Base-by-base conservation (phyloP, 2,797 vertebrate species). In the Megaceryle alcyon region DNA sequence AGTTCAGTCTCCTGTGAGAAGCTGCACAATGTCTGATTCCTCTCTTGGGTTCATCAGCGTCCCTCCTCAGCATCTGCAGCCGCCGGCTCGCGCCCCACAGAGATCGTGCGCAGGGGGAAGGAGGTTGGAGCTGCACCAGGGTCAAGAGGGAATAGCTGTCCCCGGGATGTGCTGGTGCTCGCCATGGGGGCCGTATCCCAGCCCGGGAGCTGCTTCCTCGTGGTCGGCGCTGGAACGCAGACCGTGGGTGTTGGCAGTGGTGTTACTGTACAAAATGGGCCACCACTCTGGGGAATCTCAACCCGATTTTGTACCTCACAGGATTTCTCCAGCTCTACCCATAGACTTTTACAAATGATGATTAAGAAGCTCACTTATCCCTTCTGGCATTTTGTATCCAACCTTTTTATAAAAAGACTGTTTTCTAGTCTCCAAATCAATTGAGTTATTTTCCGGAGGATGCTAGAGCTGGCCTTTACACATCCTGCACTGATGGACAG, bases 91-190 rank as follows among this genome's bases (percentile, higher is more conserved):
- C 5, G 33, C 17, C 12, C 59, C 0, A 0, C 54, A 31, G 7
- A 31, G 43, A 61, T 7, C 23, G 5, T 0, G 3, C 15, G 14
- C 3, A 2, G 54, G 11, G n/a, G 28, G 6, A 68, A 48, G 49
- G 43, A 65, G 25, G 31, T 1, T 79, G 83, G 60, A n/a, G 10
- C 10, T 31, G 68, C 14, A 28, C 22, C n/a, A 1, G 12, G 37
- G 13, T 33, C 26, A 16, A 4, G 0, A 31, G 3, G 5, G 49
- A 76, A 54, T 0, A 8, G 56, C 0, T 54, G 22, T 20, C 29
- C 66, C 56, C 1, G 0, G 8, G 29, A 41, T 25, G 25, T 13
- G 11, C 25, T 44, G 0, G 0, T 39, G 61, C n/a, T 22, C 22
- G 25, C 10, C 21, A 12, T 18, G 29, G 64, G 13, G 9, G 41